phyloP scores from a whole-genome alignment of 2,797 vertebrate genomes.

The Naso thynnoides region DNA sequence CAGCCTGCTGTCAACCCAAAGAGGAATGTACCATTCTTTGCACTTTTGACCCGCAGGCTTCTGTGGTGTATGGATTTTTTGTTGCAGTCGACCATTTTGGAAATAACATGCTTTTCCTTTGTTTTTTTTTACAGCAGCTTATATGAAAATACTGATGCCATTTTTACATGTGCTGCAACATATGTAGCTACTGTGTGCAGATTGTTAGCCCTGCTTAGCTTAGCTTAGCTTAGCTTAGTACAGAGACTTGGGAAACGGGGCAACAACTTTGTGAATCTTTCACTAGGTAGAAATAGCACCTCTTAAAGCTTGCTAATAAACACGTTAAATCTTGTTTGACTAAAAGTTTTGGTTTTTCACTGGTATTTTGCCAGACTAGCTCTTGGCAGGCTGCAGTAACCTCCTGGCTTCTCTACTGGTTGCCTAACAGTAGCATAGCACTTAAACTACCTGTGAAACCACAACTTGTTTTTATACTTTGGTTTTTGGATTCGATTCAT shows the following conservation, averaged over 20 bases:
- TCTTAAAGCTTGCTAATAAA: background rate
- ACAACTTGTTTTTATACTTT: conserved; percentile 7
- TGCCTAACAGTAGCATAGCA: background rate
- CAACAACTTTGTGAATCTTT: background rate
- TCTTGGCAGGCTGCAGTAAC: background rate
- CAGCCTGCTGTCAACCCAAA: background rate
- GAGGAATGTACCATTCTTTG: background rate
- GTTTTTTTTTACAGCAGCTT: background rate
- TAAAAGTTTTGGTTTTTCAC: background rate
- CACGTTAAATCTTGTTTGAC: background rate
- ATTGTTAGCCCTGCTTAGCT: background rate
- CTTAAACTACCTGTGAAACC: background rate
- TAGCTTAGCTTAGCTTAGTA: background rate
- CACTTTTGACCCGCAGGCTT: background rate
- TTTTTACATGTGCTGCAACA: too few relatives aligned
- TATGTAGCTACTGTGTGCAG: background rate
- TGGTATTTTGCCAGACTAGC: background rate
- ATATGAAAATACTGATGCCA: background rate
- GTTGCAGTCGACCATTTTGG: background rate
- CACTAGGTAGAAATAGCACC: background rate
- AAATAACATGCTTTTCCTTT: background rate
- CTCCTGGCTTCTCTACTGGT: background rate
- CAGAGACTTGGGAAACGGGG: background rate
- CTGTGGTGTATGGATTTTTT: background rate
- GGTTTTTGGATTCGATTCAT: too few relatives aligned